Evolutionary conservation across 1,140 invertebrate genomes (phyloP), one percentile per base, ranked within the genome.

Genomic region (Drosophila subpulchrella): DNA sequence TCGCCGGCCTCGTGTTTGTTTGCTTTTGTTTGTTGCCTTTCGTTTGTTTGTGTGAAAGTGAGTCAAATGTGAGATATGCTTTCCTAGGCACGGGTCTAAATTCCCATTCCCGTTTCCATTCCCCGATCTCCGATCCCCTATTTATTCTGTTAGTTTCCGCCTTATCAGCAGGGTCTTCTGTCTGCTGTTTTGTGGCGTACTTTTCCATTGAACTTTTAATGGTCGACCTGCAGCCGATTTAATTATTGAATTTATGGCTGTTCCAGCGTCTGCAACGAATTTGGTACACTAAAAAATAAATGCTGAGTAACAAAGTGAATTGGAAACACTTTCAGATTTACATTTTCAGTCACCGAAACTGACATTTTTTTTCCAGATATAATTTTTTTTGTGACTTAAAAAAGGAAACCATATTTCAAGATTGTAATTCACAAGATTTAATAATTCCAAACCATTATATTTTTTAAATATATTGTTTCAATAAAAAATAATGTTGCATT

Each of bases 21-120:
- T 65, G 59, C 65, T 62, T 83, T 74, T 61, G 59, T 84, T 76
- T 83, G 66, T 63, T 77, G 55, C 44, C 13, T 63, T 80, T 71
- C 46, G 78, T 77, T 80, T 81, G 81, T 85, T 85, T 81, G 82
- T 86, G 81, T 86, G 81, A 85, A 85, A 85, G 81, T 86, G 74
- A 85, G 67, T 75, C 74, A 48, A 85, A 81, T 85, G 74, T 20
- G 44, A 34, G 60, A 50, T 70, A 67, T 70, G 67, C 44, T 53
- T 68, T 68, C 63, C 63, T 41, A 24, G 41, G 38, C 65, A 67
- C 58, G 59, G 46, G 65, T n/a, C 47, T 10, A 24, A 20, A 27
- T 44, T 10, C 44, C 46, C 15, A 15, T 15, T 15, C 8, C 12
- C 30, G 24, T 13, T 44, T 13, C 34, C 1, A 12, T 13, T 39